Conservation (phyloP, 2,797 vertebrate genomes). For the Tapera naevia region DNA sequence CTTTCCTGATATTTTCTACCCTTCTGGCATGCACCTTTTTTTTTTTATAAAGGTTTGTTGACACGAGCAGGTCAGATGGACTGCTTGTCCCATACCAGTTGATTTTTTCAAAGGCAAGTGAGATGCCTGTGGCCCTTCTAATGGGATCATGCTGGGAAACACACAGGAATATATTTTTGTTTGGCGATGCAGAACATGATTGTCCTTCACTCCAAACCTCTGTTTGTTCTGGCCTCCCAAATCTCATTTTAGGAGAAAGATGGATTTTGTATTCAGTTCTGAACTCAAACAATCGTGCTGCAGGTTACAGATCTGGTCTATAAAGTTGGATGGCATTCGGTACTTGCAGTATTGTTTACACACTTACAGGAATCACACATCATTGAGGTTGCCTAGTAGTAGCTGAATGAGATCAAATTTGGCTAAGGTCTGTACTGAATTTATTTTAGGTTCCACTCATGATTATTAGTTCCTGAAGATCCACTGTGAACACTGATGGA, state of each 20-base stretch:
- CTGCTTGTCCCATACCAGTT: not conserved
- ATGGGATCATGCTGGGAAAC: not conserved
- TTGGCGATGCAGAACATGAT: not conserved
- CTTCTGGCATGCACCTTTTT: not conserved
- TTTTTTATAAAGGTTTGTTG: not conserved
- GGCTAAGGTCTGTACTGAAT: not conserved
- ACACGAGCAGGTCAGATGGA: not conserved
- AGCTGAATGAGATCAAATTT: not conserved
- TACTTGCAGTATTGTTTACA: not conserved
- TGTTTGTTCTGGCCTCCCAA: not conserved
- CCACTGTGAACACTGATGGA: not conserved
- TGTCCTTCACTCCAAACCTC: not conserved
- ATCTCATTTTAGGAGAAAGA: not conserved
- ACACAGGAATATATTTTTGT: not conserved
- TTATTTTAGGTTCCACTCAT: fast-evolving
- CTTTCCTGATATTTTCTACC: not conserved
- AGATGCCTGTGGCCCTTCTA: not conserved
- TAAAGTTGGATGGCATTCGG: not conserved
- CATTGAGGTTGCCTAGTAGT: not conserved
- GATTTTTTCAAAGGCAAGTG: not conserved
- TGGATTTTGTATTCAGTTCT: not conserved
- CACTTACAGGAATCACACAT: not conserved
- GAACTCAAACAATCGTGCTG: not conserved
- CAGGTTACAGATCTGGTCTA: not conserved
- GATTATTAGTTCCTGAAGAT: not conserved